Percentiles rank a stretch among this genome's conserved stretches.
phyloP scores from a whole-genome alignment of 2,888 invertebrate species.

The Agonopterix alstromeriana region DNA sequence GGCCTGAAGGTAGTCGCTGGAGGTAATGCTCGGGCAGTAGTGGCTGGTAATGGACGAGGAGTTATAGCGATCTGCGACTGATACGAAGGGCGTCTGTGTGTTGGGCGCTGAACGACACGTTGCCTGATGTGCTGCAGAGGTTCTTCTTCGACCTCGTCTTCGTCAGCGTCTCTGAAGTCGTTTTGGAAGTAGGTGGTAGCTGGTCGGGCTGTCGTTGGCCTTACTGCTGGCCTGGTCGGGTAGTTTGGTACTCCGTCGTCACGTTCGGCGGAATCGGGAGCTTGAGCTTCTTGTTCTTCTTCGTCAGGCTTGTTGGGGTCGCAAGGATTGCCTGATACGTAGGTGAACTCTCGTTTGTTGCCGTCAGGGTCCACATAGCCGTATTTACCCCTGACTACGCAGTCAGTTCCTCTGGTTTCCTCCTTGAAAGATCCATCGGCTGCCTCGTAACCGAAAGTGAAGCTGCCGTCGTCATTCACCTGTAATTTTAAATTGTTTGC shows the following conservation, averaged over 20 bases:
- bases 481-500: constrained; percentile 24
- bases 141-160: constrained; percentile 76
- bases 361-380: constrained; percentile 92
- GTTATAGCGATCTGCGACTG: constrained; percentile 76
- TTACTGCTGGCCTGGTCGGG: constrained; percentile 62
- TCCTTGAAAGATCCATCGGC: constrained; percentile 92
- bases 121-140: constrained; percentile 64
- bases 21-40: constrained; percentile 68
- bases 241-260: constrained; percentile 81
- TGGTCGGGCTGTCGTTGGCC: constrained; percentile 70
- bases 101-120: constrained; percentile 68
- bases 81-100: constrained; percentile 57
- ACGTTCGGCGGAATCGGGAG: constrained; percentile 75
- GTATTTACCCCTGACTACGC: constrained; percentile 91
- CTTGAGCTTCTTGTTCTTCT: constrained; percentile 73
- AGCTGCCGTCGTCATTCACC: constrained; percentile 89
- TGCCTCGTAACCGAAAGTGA: constrained; percentile 90
- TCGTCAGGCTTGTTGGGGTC: constrained; percentile 88
- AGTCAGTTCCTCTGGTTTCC: constrained; percentile 90
- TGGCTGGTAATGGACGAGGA: constrained; percentile 75
- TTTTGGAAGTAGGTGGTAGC: constrained; percentile 85
- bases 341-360: constrained; percentile 90
- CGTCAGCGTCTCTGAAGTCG: constrained; percentile 80
- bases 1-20: constrained; percentile 83
- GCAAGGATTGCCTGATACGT: constrained; percentile 91